Base-by-base conservation (phyloP, 2,113 vertebrate species). In the Carassius carassius region DNA sequence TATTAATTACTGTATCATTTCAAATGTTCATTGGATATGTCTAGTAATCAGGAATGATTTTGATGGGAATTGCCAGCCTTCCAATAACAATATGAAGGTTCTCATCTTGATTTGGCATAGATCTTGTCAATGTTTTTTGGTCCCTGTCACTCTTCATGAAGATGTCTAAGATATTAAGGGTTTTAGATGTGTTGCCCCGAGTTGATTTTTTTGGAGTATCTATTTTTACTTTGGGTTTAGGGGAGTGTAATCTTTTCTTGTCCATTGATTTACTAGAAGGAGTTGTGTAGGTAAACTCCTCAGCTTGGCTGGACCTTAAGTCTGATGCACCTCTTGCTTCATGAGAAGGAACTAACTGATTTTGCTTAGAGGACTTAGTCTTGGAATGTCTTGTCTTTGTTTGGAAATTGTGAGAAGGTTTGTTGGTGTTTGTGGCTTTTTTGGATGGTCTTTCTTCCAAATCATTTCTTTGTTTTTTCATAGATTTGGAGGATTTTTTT, bases 61-160 rank as follows among this genome's bases (percentile, higher is more conserved):
- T 93, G 74, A 95, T 88, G 10, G 93, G 93, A 89, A 95, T 94
- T 73, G 93, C 94, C 86, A 95, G 90, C 83, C 91, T 92, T 92
- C 94, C 94, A 78, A 95, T 78, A 67, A 94, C 85, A 74, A 95
- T 91, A 80, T 93, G 92, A 44, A 95, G 88, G 78, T 92, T 91
- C 77, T 84, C 88, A 4, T 93, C 88, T 4, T 86, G 87, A 54
- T 47, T 83, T 0, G 77, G 84, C 44, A 51, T 90, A 19, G 86
- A 56, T 35, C 41, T 49, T 76, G 88, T 90, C 25, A 77, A 23
- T 78, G 90, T 84, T 25, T 81, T 87, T 21, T 86, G 75, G 47
- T 75, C 81, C 47, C 91, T 90, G 17, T 86, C 87, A 63, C 93
- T 51, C 29, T 63, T 79, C 21, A 94, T 89, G 32, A 95, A 88